phyloP scores from a whole-genome alignment of 2,888 invertebrate genomes.

The Brachypterus glaber region DNA sequence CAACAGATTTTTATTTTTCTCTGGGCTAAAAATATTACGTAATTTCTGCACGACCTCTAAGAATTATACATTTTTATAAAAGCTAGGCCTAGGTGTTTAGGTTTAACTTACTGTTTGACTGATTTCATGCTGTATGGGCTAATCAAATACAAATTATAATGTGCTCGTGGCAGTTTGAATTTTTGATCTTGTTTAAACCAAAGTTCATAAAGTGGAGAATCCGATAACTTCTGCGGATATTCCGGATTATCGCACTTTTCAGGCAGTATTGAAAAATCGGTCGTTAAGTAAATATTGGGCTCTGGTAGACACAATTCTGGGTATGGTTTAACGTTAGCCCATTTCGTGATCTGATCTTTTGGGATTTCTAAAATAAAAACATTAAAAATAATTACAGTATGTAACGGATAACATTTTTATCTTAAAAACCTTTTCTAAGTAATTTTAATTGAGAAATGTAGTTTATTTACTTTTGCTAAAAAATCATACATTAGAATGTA shows the following conservation, averaged over 20 bases:
- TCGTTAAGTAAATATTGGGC: constrained; percentile 63
- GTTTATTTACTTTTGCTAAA: too few relatives aligned
- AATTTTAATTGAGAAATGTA: too few relatives aligned
- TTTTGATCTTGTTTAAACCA: constrained; percentile 81
- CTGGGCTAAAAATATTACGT: too few relatives aligned
- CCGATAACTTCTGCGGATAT: constrained; percentile 51
- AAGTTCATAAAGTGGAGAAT: constrained; percentile 52
- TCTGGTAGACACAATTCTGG: constrained; percentile 58
- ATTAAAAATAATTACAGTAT: too few relatives aligned
- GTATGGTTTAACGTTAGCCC: constrained; percentile 50
- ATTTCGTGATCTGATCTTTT: constrained; percentile 50
- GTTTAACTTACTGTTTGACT: constrained; percentile 54
- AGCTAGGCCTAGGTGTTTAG: too few relatives aligned
- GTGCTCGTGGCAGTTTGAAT: constrained; percentile 70
- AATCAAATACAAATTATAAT: constrained; percentile 62
- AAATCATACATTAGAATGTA: too few relatives aligned
- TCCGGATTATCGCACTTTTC: constrained; percentile 35
- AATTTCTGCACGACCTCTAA: too few relatives aligned
- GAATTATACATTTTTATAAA: too few relatives aligned
- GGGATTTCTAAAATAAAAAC: constrained; percentile 47
- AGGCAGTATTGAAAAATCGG: constrained; percentile 55
- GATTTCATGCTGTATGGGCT: constrained; percentile 56
- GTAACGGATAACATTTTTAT: too few relatives aligned
- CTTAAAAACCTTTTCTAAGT: too few relatives aligned
- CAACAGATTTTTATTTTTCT: too few relatives aligned